Evolutionary conservation across 2,888 invertebrate genomes (phyloP).

Genomic region (Cartodere bifasciata): DNA sequence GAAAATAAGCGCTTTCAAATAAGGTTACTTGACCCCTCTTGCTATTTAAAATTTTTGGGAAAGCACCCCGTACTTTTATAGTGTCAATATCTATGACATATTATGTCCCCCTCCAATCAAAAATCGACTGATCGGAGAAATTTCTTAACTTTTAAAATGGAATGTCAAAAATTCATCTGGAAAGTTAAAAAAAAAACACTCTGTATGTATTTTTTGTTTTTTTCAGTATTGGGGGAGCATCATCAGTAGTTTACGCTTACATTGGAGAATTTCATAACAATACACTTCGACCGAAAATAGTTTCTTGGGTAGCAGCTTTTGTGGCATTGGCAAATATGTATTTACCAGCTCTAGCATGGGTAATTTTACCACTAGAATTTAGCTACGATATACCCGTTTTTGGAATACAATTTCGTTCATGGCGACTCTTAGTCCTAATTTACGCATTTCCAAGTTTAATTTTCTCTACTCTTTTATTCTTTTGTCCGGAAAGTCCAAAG

Average conservation of each 20-base stretch:
- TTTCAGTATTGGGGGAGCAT: slow-evolving; percentile 35
- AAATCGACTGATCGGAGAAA: too few species aligned
- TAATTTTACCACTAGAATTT: slow-evolving; percentile 27
- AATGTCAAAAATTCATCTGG: too few species aligned
- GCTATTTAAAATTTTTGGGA: too few species aligned
- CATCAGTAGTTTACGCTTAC: slow-evolving; percentile 40
- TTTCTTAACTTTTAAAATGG: too few species aligned
- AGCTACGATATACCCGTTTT: slow-evolving; percentile 36
- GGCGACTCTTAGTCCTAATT: slow-evolving; percentile 30
- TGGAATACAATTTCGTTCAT: slow-evolving; percentile 31
- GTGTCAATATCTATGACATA: too few species aligned
- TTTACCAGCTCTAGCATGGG: slow-evolving; percentile 32
- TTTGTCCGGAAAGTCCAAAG: slow-evolving; percentile 35
- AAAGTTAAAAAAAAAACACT: too few species aligned
- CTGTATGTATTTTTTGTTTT: too few species aligned
- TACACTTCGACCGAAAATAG: slow-evolving; percentile 34
- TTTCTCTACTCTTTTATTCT: slow-evolving; percentile 22
- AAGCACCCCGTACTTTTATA: too few species aligned
- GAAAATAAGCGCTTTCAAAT: too few species aligned
- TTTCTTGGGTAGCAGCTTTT: slow-evolving; percentile 32
- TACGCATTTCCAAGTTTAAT: slow-evolving; percentile 30
- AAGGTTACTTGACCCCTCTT: too few species aligned
- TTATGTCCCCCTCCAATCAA: too few species aligned
- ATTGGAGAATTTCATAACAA: slow-evolving; percentile 40
- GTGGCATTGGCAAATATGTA: slow-evolving; percentile 31